A percentile compares a stretch with the other conserved stretches of the same genome.
These are phyloP conservation scores for Lophius americanus DNA, from an alignment of 2,797 vertebrate genomes.

Conservation along the genomic window DNA sequence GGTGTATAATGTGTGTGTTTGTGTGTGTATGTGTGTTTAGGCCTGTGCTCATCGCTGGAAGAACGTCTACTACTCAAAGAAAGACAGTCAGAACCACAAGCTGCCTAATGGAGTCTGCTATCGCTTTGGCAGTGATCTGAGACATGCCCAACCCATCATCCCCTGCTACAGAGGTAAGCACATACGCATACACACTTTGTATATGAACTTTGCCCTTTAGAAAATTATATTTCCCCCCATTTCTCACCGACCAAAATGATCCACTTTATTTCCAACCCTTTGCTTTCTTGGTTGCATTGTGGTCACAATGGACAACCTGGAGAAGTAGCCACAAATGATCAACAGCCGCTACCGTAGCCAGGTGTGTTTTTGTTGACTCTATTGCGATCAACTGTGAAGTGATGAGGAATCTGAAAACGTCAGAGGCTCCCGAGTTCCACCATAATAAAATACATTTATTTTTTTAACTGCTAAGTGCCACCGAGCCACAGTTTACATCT, in stretches of 20 bases:
- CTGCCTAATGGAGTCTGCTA: constrained; percentile 91
- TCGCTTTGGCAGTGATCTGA: constrained; percentile 82
- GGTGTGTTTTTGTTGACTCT: too few relatives aligned
- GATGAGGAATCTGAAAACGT: too few relatives aligned
- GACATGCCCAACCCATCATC: constrained; percentile 71
- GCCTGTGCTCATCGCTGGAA: constrained; percentile 98
- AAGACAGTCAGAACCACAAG: constrained; percentile 83
- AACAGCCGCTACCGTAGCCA: too few relatives aligned
- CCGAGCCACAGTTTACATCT: too few relatives aligned
- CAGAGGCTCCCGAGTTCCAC: too few relatives aligned
- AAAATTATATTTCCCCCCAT: neutral
- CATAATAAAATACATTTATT: too few relatives aligned
- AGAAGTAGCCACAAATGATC: too few relatives aligned
- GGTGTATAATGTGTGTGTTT: constrained; percentile 2
- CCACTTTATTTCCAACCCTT: too few relatives aligned
- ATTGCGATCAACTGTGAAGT: too few relatives aligned
- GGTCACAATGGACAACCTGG: too few relatives aligned
- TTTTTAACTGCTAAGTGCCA: too few relatives aligned
- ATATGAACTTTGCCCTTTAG: neutral
- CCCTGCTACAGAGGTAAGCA: constrained; percentile 91
- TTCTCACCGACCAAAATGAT: neutral
- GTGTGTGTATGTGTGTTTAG: constrained; percentile 70
- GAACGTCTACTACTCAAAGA: constrained; percentile 86
- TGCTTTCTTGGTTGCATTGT: too few relatives aligned
- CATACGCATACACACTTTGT: neutral